Percentiles rank a stretch among this genome's conserved stretches.
These are phyloP conservation scores for Enteromius afrohamiltoni DNA, from an alignment of 2,797 vertebrate species.

Conservation along the genomic window DNA sequence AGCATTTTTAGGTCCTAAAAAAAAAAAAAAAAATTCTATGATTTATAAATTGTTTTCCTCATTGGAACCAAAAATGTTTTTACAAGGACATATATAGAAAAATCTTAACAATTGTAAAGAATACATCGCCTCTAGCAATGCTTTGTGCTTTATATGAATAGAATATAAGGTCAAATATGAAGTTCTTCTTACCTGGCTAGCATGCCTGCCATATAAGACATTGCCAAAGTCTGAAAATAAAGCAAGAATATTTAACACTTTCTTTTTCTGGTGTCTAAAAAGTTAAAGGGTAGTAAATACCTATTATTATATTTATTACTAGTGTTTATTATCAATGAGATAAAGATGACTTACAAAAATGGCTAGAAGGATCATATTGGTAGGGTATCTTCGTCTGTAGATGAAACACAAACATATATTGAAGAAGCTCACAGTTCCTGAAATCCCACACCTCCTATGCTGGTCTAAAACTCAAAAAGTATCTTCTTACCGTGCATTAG, in stretches of 20 bases:
- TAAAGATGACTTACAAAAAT: conserved; percentile 62
- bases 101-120: neutral
- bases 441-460: neutral
- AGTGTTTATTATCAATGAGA: neutral
- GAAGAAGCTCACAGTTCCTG: neutral
- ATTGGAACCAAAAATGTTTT: neutral
- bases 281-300: neutral
- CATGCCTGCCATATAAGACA: conserved; percentile 68
- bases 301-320: neutral
- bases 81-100: neutral
- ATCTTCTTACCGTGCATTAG: conserved; percentile 49
- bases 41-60: neutral
- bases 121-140: neutral
- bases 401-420: conserved; percentile 21
- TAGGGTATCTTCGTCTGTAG: conserved; percentile 63
- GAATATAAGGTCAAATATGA: neutral
- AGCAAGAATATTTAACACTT: neutral
- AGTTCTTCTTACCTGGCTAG: conserved; percentile 59
- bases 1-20: neutral
- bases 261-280: neutral
- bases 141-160: neutral
- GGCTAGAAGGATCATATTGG: conserved; percentile 64
- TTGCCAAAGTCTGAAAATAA: conserved; percentile 61
- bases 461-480: neutral
- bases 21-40: neutral